phyloP scores from a whole-genome alignment of 2,113 vertebrate genomes.

The Aegotheles bennettii region DNA sequence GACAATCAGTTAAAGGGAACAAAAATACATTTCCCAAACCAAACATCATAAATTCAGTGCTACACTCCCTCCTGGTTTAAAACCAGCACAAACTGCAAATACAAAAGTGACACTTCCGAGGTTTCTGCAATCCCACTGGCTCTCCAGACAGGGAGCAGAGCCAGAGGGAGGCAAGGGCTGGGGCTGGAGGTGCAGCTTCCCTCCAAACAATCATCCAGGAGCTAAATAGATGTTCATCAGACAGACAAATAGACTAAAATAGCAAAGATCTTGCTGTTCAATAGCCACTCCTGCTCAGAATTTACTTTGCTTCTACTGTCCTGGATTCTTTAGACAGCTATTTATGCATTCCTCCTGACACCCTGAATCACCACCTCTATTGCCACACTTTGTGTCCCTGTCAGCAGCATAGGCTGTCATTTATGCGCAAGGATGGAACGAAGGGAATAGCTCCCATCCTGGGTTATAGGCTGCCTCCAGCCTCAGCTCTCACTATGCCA shows the following conservation, averaged over 20 bases:
- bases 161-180: neutral
- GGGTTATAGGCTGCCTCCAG: neutral
- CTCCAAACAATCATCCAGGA: neutral
- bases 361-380: neutral
- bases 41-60: neutral
- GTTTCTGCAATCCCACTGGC: neutral
- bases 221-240: neutral
- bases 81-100: neutral
- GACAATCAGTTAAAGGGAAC: neutral
- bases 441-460: neutral
- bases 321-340: neutral
- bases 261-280: neutral
- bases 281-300: neutral
- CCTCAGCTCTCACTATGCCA: neutral
- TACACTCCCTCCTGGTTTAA: neutral
- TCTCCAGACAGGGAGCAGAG: neutral
- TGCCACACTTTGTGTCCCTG: neutral
- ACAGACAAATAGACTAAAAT: neutral
- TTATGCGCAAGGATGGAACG: neutral
- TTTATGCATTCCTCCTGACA: neutral
- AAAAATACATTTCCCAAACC: constrained; percentile 20
- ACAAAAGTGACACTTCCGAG: neutral
- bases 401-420: neutral
- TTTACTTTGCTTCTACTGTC: neutral
- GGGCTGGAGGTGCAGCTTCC: neutral